A percentile compares a stretch with the other conserved stretches of the same genome.
Conservation (phyloP, 2,113 vertebrate genomes). For the Chrysemys picta region DNA sequence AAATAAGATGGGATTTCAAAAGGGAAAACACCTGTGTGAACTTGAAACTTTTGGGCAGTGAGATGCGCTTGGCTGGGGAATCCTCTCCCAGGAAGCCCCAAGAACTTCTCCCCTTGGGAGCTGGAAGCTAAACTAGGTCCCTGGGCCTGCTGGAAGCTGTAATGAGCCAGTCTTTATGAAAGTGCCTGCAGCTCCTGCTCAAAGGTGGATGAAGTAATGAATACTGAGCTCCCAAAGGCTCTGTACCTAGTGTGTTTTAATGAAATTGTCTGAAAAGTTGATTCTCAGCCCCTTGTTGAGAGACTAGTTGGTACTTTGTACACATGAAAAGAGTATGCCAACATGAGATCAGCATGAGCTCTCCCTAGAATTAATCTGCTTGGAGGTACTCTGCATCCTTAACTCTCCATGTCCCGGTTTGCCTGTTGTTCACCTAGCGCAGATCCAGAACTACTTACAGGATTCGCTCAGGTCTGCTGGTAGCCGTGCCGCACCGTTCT, state of each 20-base stretch:
- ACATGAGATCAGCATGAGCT: background rate
- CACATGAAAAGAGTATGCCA: background rate
- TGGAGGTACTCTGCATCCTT: background rate
- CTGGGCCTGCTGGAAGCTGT: background rate
- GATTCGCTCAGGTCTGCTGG: background rate
- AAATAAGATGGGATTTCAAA: background rate
- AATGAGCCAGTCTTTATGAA: background rate
- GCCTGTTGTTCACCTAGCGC: fast-evolving
- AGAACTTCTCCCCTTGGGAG: background rate
- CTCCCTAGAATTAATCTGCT: background rate
- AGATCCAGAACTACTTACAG: background rate
- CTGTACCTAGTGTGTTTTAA: background rate
- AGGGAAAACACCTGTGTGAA: background rate
- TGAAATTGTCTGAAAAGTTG: conserved; percentile 47
- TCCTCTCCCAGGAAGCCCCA: background rate
- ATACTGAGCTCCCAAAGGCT: background rate
- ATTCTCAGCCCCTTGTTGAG: conserved; percentile 13
- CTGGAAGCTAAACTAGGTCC: fast-evolving
- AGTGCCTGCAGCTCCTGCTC: background rate
- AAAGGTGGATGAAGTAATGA: background rate
- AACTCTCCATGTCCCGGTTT: background rate
- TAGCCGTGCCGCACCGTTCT: background rate
- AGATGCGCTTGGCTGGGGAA: background rate
- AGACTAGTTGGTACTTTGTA: background rate
- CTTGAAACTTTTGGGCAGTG: background rate